Percentiles rank a stretch among this genome's conserved stretches.
Evolutionary conservation across 2,113 vertebrate genomes (phyloP).

Genomic region (Toxotes jaculatrix): DNA sequence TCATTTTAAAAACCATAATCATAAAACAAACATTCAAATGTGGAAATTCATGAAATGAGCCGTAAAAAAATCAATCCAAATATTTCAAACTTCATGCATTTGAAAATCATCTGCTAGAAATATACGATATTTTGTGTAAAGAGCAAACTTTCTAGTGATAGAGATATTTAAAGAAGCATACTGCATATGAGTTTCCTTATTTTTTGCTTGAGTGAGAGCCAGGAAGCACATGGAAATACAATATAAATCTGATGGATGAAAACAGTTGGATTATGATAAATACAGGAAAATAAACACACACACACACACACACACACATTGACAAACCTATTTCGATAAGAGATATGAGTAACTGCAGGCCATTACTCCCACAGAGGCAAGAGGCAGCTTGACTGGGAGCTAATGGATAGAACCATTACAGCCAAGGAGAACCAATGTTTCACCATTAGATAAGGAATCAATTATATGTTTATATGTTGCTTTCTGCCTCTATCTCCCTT

Average conservation of each 20-base stretch:
- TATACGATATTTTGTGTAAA: not conserved
- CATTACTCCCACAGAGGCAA: slow-evolving; percentile 57
- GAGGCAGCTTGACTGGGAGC: slow-evolving; percentile 43
- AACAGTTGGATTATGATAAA: slow-evolving; percentile 7
- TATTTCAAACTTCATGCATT: not conserved
- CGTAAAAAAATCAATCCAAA: not conserved
- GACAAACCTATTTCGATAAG: slow-evolving; percentile 43
- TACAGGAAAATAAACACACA: not conserved
- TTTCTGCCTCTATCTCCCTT: slow-evolving; percentile 11
- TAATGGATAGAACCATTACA: slow-evolving; percentile 58
- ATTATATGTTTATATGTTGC: slow-evolving; percentile 61
- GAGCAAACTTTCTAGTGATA: not conserved
- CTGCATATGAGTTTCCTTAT: not conserved
- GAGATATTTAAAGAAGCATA: not conserved
- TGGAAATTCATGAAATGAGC: not conserved
- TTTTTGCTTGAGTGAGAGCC: not conserved
- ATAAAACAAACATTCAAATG: no score
- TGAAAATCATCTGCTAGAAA: not conserved
- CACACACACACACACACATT: not conserved
- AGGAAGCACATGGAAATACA: not conserved
- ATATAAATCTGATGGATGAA: not conserved
- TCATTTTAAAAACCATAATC: not conserved
- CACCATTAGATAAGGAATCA: slow-evolving; percentile 70
- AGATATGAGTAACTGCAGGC: slow-evolving; percentile 46
- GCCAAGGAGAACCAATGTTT: slow-evolving; percentile 48